Evolutionary conservation across 1,140 invertebrate genomes (phyloP), one percentile per base, ranked within the genome.

Genomic region (Vanessa atalanta): DNA sequence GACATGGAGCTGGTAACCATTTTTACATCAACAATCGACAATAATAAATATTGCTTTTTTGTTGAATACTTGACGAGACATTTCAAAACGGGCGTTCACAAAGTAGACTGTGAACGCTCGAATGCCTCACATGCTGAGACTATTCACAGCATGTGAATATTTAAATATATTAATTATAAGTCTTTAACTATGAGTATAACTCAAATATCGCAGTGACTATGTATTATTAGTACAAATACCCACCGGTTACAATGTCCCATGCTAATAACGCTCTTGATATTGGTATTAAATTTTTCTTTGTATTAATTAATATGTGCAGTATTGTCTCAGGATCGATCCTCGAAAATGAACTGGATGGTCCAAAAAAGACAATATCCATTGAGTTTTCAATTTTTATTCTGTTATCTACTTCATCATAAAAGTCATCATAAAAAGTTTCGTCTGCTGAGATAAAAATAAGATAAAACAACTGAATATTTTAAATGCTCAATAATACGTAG

Each of bases 321-420:
- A 92, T 83, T 37, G 84, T 83, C 82, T 92, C 90, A 7, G 90
- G 20, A 73, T 91, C 89, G 15, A 92, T 71, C 77, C 90, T 77
- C 61, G 89, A 76, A 76, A 92, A 92, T 3, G 87, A 87, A 67
- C 57, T 80, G 1, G 84, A 74, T 1, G 90, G 88, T 67, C 90
- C 89, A 77, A 88, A 91, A 69, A 87, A 91, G 47, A 92, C 88
- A 72, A 91, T 88, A 76, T 91, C 79, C 89, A 92, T 90, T 16
- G 90, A 90, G 72, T 84, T 80, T 57, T 85, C 85, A 31, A 79
- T 73, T 78, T 66, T 81, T 65, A 87, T 72, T 66, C 79, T 71
- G 70, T 86, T 86, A 60, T 92, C 88, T n/a, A 87, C 51, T 70
- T 92, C 88, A 20, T 91, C 84, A 65, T 92, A 92, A 77, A 90